These are phyloP conservation scores for Orchesella flavescens DNA, from an alignment of 2,888 invertebrate genomes.

Conservation along the genomic window DNA sequence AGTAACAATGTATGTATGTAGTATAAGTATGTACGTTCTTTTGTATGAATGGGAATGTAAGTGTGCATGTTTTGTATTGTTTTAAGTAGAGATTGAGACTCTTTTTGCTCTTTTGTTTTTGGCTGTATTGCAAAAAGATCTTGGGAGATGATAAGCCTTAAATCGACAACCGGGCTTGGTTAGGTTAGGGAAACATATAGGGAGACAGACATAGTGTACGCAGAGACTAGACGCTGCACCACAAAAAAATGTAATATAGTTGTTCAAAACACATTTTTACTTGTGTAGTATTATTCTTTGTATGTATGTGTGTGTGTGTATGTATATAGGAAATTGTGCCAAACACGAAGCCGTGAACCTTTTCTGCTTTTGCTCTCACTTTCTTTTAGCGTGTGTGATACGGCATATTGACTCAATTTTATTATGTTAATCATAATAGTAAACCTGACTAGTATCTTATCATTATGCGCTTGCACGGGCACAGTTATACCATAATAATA, in stretches of 20 bases:
- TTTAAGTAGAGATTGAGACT: neutral
- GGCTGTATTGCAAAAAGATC: neutral
- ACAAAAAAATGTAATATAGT: too few species aligned
- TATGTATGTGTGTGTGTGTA: neutral
- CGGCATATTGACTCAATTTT: constrained; percentile 32
- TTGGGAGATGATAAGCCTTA: neutral
- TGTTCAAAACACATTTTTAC: too few species aligned
- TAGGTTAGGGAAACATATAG: neutral
- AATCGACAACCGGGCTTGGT: neutral
- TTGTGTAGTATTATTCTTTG: too few species aligned
- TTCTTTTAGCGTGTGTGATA: constrained; percentile 32
- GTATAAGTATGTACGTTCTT: neutral
- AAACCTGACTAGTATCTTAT: constrained; percentile 6
- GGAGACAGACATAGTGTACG: neutral
- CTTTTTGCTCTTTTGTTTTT: neutral
- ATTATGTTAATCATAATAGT: constrained; percentile 42
- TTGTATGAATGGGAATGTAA: too few species aligned
- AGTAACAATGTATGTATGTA: too few species aligned
- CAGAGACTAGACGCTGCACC: neutral
- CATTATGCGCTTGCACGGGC: constrained; percentile 32
- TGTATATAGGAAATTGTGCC: constrained; percentile 31
- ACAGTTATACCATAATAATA: constrained; percentile 20
- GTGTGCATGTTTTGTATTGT: too few species aligned
- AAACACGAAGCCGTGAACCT: constrained; percentile 11
- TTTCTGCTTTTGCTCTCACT: constrained; percentile 27